These are phyloP conservation scores for Sesamia inferens DNA, from an alignment of 2,888 invertebrate species.

Conservation along the genomic window DNA sequence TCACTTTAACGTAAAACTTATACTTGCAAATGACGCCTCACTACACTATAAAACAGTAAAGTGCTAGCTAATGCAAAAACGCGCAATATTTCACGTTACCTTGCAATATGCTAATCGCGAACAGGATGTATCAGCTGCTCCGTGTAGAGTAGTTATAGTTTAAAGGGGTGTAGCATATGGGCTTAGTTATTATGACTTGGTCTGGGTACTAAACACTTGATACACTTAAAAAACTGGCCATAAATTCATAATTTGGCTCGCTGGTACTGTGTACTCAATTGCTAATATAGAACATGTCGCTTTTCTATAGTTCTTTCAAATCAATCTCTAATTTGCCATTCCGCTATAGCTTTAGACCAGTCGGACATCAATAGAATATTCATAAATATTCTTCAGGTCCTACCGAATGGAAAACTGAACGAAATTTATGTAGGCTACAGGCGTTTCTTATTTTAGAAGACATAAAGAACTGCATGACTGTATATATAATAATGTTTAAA, in stretches of 20 bases:
- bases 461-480: background rate
- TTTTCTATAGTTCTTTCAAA: background rate
- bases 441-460: background rate
- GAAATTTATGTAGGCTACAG: background rate
- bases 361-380: background rate
- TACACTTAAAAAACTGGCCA: background rate
- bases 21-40: background rate
- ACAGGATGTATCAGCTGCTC: slow-evolving; percentile 40
- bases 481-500: background rate
- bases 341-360: background rate
- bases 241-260: too few species aligned
- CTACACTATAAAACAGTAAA: background rate
- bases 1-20: background rate
- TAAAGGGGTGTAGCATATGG: background rate
- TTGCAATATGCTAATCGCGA: slow-evolving; percentile 38
- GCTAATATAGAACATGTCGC: too few species aligned
- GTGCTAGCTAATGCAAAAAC: slow-evolving; percentile 5
- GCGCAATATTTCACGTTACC: slow-evolving; percentile 4
- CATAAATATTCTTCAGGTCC: background rate
- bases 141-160: background rate
- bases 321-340: background rate
- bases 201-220: background rate
- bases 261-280: too few species aligned
- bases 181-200: background rate
- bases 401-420: background rate